Conservation (phyloP, 2,888 invertebrate genomes). For the Blera fallax region DNA sequence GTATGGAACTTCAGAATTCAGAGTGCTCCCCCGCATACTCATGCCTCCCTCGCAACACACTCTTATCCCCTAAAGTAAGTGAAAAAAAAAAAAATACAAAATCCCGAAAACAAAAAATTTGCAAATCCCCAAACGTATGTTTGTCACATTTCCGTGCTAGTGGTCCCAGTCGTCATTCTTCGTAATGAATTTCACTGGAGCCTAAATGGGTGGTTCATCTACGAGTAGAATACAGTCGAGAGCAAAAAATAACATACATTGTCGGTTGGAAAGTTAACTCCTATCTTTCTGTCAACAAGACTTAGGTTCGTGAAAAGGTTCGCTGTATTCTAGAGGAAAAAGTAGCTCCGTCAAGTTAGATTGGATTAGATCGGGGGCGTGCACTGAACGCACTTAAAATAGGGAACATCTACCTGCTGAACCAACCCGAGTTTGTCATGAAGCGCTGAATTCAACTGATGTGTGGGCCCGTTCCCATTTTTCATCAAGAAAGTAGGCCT, state of each 20-base stretch:
- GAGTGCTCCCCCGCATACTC: neutral
- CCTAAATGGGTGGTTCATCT: conserved; percentile 16
- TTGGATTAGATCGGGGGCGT: no score
- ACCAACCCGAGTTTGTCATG: no score
- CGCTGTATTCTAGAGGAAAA: no score
- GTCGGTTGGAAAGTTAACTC: no score
- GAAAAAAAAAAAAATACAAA: conserved; percentile 13
- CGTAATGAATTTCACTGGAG: conserved; percentile 56
- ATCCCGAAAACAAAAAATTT: conserved; percentile 16
- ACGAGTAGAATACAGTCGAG: conserved; percentile 27
- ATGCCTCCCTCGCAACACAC: conserved; percentile 22
- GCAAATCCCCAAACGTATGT: conserved; percentile 66
- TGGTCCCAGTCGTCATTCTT: conserved; percentile 58
- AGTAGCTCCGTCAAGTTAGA: no score
- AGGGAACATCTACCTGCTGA: no score
- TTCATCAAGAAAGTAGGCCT: no score
- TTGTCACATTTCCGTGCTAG: conserved; percentile 51
- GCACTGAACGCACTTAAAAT: no score
- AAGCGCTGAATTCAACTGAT: no score
- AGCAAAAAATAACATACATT: neutral
- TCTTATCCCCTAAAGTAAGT: conserved; percentile 36
- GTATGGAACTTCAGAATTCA: conserved; percentile 26
- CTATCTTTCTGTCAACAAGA: no score
- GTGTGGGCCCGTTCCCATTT: no score
- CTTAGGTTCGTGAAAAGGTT: no score